A percentile compares a stretch with the other conserved stretches of the same genome.
Conservation (phyloP, 2,113 vertebrate genomes). For the Leptosomus discolor region DNA sequence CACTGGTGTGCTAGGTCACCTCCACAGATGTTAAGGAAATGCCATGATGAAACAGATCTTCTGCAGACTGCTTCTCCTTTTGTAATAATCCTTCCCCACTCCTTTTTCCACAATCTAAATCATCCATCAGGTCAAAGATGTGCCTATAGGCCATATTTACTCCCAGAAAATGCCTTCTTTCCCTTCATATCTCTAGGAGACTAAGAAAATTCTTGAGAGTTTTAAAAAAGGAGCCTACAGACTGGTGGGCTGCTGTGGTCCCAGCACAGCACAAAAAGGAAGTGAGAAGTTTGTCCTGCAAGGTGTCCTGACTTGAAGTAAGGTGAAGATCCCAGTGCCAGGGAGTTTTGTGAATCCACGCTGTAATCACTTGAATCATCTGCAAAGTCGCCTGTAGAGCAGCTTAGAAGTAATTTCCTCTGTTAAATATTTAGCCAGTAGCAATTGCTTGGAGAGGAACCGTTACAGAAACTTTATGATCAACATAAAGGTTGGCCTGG, state of each 20-base stretch:
- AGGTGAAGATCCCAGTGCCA: neutral
- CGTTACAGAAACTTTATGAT: neutral
- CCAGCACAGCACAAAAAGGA: neutral
- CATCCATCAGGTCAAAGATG: neutral
- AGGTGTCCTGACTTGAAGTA: neutral
- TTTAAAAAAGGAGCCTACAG: neutral
- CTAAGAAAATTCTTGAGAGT: neutral
- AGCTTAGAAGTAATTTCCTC: neutral
- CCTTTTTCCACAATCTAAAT: neutral
- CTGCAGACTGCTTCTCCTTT: neutral
- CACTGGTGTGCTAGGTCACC: neutral
- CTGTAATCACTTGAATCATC: neutral
- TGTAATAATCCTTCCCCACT: neutral
- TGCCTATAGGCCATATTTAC: neutral
- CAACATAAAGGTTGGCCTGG: neutral
- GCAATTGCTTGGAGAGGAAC: neutral
- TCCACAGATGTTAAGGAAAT: neutral
- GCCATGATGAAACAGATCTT: neutral
- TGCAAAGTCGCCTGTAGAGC: neutral
- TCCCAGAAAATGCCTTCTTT: neutral
- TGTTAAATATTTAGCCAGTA: neutral
- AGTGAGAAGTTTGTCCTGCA: neutral
- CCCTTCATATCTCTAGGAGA: neutral
- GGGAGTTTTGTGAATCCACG: neutral
- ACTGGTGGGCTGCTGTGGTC: neutral